phyloP scores from a whole-genome alignment of 1,140 invertebrate species.

The Aleiodes sp. region DNA sequence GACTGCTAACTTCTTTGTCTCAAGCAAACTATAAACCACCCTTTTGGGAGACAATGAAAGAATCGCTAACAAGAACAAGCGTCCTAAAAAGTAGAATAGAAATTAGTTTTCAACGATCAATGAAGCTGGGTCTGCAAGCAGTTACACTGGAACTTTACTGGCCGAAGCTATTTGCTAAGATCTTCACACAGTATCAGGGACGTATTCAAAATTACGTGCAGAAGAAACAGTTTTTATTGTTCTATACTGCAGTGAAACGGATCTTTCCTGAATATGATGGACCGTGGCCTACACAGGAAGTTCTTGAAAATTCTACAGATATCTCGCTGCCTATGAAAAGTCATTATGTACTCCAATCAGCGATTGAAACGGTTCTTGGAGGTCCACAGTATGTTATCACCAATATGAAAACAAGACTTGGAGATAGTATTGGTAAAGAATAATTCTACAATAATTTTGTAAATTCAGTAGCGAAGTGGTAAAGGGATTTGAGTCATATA shows the following conservation, averaged over 20 bases:
- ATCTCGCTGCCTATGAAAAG: not conserved
- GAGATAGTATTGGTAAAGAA: slow-evolving; percentile 63
- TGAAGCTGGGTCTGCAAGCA: slow-evolving; percentile 65
- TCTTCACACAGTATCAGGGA: slow-evolving; percentile 63
- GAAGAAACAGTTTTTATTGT: slow-evolving; percentile 53
- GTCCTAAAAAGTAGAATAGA: slow-evolving; percentile 49
- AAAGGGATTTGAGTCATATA: too few relatives aligned
- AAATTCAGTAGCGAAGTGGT: too few relatives aligned
- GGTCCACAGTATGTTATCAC: slow-evolving; percentile 61
- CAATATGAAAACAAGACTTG: slow-evolving; percentile 59
- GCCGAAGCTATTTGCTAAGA: slow-evolving; percentile 62
- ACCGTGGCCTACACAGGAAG: slow-evolving; percentile 51
- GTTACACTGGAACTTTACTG: slow-evolving; percentile 68
- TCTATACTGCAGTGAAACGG: slow-evolving; percentile 68
- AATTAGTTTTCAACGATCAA: slow-evolving; percentile 50
- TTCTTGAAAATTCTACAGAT: slow-evolving; percentile 34
- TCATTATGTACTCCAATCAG: slow-evolving; percentile 51
- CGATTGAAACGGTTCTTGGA: slow-evolving; percentile 61
- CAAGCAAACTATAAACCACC: slow-evolving; percentile 70
- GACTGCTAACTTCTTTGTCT: slow-evolving; percentile 65
- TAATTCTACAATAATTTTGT: too few relatives aligned
- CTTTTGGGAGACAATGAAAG: slow-evolving; percentile 66
- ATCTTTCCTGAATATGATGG: slow-evolving; percentile 65
- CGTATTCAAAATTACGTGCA: not conserved
- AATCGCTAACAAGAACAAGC: slow-evolving; percentile 49